These are phyloP conservation scores for Lamellibrachia columna DNA, from an alignment of 2,888 invertebrate genomes.

Conservation along the genomic window DNA sequence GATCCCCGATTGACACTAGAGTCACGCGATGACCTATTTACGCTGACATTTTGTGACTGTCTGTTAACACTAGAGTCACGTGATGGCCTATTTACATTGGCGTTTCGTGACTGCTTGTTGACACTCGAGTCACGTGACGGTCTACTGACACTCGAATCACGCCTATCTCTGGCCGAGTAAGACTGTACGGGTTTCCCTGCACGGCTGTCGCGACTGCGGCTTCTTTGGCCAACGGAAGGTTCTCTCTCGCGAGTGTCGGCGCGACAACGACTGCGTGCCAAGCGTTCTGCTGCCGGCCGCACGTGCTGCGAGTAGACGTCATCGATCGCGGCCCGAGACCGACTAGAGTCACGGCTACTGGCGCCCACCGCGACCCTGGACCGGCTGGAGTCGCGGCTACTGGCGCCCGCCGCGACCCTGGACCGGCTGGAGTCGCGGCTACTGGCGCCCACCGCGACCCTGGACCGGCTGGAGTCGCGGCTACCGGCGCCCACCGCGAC, in stretches of 20 bases:
- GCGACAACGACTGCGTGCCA: conserved; percentile 7
- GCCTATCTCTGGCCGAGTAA: background rate
- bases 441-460: background rate
- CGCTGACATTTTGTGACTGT: background rate
- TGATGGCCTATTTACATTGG: background rate
- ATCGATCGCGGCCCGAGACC: background rate
- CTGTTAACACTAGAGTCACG: background rate
- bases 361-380: background rate
- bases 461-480: background rate
- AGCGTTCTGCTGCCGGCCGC: background rate
- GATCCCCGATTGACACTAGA: background rate
- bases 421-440: background rate
- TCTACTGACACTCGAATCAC: background rate
- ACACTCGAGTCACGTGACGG: conserved; percentile 13
- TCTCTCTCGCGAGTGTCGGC: background rate
- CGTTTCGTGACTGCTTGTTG: background rate
- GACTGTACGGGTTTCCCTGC: background rate
- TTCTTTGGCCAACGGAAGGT: background rate
- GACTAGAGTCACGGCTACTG: background rate
- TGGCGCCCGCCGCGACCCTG: background rate
- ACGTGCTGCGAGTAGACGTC: background rate
- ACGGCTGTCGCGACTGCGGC: background rate
- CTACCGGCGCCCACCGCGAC: background rate
- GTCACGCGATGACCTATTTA: background rate
- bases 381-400: background rate